Base-by-base conservation (phyloP, 2,797 vertebrate genomes). In the Semaprochilodus insignis region DNA sequence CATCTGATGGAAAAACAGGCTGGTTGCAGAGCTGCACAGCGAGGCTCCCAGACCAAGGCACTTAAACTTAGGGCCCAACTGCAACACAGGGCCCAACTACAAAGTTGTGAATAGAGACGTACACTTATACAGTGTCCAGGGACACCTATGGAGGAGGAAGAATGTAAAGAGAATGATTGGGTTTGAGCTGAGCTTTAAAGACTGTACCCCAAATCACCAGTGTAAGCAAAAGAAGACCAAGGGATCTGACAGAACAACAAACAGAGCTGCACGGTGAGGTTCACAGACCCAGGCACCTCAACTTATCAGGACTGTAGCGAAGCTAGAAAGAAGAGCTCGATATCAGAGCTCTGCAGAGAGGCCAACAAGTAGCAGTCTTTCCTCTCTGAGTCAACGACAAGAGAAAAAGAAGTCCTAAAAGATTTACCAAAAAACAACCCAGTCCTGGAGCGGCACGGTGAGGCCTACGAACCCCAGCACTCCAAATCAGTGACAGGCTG, bases 401-500 rank as follows among this genome's bases (percentile, higher is more conserved):
- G 31, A 54, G 70, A 17, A 16, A 51, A 0, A 59, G 52, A 0
- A 59, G 52, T 59, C 21, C 3, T 19, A 27, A 73, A 25, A 6
- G 44, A 27, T 85, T 84, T 48, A 17, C 44, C 15, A n/a, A 52
- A 55, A 13, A 77, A 65, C 8, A 48, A 54, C 79, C 62, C 21
- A 74, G 19, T 25, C 79, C 59, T 2, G 7, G 81, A 80, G 76
- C 81, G 75, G 63, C 69, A 27, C 55, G 7, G 10, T 85, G 62
- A 70, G 72, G 70, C 16, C 0, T 52, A 44, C 75, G 65, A 82
- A 82, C 63, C 73, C 79, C 83, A 84, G 80, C 85, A 84, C 73
- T 80, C 70, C 44, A 79, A 55, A 1, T n/a, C 69, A 71, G 77
- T 88, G 90, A 93, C 90, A 91, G 90, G 81, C 87, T 84, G 76